Conservation (phyloP, 2,888 invertebrate genomes). For the Macrophya annulata region DNA sequence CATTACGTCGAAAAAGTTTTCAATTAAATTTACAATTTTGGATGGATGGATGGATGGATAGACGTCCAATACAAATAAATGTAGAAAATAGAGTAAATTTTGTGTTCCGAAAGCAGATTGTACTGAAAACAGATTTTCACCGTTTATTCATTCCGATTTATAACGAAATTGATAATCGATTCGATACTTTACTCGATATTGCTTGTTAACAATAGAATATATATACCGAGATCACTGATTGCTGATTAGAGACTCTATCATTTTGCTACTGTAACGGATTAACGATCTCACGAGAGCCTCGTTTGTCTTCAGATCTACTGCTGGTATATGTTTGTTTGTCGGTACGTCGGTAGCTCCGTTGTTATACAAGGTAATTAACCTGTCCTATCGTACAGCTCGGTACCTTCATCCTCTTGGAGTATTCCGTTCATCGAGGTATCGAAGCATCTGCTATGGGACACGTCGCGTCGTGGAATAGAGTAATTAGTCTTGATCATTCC, state of each 20-base stretch:
- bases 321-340: neutral
- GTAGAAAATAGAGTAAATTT: neutral
- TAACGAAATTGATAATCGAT: neutral
- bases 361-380: conserved; percentile 39
- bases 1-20: neutral
- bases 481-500: conserved; percentile 43
- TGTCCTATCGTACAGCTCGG: neutral
- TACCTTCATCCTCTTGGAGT: neutral
- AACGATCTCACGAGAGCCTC: neutral
- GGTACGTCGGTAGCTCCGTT: neutral
- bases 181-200: neutral
- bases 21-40: conserved; percentile 19
- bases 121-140: neutral
- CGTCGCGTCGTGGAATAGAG: neutral
- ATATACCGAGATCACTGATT: neutral
- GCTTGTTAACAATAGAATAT: no score
- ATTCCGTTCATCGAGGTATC: conserved; percentile 26
- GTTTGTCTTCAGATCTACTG: neutral
- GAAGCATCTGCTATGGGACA: neutral
- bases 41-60: neutral
- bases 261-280: neutral
- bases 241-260: neutral
- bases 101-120: neutral
- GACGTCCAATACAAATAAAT: neutral
- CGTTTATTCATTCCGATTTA: neutral